Evolutionary conservation across 2,888 invertebrate genomes (phyloP), one percentile per base, ranked within the genome.

Genomic region (Hyposoter didymator): DNA sequence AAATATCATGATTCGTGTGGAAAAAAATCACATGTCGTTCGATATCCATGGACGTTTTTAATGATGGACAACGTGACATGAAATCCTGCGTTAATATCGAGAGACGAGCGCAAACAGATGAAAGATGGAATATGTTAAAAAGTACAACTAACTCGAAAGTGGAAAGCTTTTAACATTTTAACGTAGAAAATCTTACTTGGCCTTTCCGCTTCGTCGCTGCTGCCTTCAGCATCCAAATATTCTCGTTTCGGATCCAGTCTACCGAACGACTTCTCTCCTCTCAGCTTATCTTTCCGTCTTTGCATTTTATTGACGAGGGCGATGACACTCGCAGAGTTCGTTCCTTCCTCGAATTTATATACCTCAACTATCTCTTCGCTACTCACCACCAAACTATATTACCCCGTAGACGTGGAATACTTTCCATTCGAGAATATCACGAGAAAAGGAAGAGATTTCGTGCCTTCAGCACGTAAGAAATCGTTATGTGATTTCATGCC

Each of bases 211-310:
- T 87, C 88, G 75, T 86, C 87, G 82, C 86, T 86, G 62, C 85
- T 91, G 90, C 90, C 92, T 90, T 89, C 89, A 82, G 93, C 93
- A 90, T 93, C 92, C 90, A 93, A 93, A 90, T 93, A 93, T 89
- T 90, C 92, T 85, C 92, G 89, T 88, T 86, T 91, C 59, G 90
- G 89, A 89, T 93, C 90, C 72, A 45, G 64, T 70, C 62, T 78
- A 87, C 85, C 84, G 76, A 79, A 85, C 85, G 90, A 89, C 90
- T 91, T 91, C 89, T 91, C 90, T 78, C 89, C 78, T 89, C 89
- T 88, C 87, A 84, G 88, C 90, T 91, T 92, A 90, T 90, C 89
- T 89, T 88, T 91, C 86, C 84, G 89, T 89, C 85, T 91, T 90
- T 91, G 92, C 93, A 93, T 93, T 92, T 91, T 91, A 92, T 92